A percentile compares a stretch with the other conserved stretches of the same genome.
Conservation (phyloP, 2,113 vertebrate species). For the Crotalus helleri region DNA sequence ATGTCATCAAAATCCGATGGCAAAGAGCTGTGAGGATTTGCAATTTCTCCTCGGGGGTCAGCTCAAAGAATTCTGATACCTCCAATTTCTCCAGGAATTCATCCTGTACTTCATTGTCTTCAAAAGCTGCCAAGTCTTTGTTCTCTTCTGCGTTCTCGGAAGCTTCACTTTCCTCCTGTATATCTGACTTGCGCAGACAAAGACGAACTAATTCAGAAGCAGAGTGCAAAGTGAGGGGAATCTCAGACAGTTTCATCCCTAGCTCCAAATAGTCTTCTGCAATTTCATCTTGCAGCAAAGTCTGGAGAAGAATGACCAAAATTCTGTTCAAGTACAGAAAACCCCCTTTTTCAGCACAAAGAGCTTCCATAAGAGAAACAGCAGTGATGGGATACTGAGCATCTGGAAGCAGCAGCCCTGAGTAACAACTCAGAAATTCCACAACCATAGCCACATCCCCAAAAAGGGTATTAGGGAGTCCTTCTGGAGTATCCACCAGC, state of each 20-base stretch:
- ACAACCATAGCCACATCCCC: constrained; percentile 92
- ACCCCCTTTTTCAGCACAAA: constrained; percentile 85
- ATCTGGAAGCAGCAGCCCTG: constrained; percentile 87
- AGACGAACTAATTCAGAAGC: constrained; percentile 90
- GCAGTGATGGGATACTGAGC: constrained; percentile 92
- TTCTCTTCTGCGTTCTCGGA: constrained; percentile 69
- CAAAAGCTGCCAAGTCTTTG: constrained; percentile 71
- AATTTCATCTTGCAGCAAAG: constrained; percentile 92
- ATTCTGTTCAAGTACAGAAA: constrained; percentile 92
- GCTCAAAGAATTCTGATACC: constrained; percentile 89
- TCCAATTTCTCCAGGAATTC: constrained; percentile 93
- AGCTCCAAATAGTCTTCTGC: constrained; percentile 94
- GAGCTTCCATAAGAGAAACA: constrained; percentile 86
- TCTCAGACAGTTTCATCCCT: constrained; percentile 92
- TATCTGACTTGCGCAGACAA: constrained; percentile 86
- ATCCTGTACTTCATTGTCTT: constrained; percentile 85
- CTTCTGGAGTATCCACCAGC: constrained; percentile 93
- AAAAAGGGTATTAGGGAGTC: constrained; percentile 91
- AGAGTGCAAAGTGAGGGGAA: constrained; percentile 92
- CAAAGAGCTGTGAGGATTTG: constrained; percentile 86
- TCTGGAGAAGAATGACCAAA: constrained; percentile 90
- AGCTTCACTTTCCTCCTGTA: constrained; percentile 82
- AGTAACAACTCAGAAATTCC: constrained; percentile 92
- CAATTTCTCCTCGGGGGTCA: constrained; percentile 88
- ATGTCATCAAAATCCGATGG: constrained; percentile 96